phyloP scores from a whole-genome alignment of 2,888 invertebrate genomes.

The Folsomia candida region DNA sequence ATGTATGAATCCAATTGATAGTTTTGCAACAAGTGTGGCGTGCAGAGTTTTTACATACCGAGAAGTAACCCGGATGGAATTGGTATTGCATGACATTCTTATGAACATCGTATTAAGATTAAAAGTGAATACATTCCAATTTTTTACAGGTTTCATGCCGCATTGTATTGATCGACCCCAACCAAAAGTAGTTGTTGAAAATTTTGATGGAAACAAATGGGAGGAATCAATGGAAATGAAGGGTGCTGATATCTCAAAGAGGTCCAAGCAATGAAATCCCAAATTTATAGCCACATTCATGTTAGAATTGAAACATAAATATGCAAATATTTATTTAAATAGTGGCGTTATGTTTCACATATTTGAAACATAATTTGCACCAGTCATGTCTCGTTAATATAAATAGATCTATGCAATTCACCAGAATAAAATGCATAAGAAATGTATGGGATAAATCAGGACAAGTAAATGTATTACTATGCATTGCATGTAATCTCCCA shows the following conservation, averaged over 20 bases:
- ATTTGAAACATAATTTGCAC: too few relatives aligned
- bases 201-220: conserved; percentile 44
- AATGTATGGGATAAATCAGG: too few relatives aligned
- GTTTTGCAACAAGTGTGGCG: conserved; percentile 58
- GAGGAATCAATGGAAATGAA: conserved; percentile 31
- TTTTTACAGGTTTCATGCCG: conserved; percentile 40
- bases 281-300: too few relatives aligned
- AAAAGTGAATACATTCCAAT: not conserved
- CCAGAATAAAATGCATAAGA: too few relatives aligned
- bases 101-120: not conserved
- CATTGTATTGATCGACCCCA: conserved; percentile 42
- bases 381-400: too few relatives aligned
- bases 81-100: conserved; percentile 52
- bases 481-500: not conserved
- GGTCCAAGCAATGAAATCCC: conserved; percentile 17
- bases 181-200: conserved; percentile 34
- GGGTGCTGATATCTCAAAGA: conserved; percentile 12
- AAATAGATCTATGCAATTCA: too few relatives aligned
- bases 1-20: too few relatives aligned
- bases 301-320: too few relatives aligned
- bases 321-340: too few relatives aligned
- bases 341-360: too few relatives aligned
- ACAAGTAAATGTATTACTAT: too few relatives aligned
- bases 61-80: conserved; percentile 58
- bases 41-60: conserved; percentile 59